These are phyloP conservation scores for Drosophila paulistorum DNA, from an alignment of 1,140 invertebrate species.

Conservation along the genomic window DNA sequence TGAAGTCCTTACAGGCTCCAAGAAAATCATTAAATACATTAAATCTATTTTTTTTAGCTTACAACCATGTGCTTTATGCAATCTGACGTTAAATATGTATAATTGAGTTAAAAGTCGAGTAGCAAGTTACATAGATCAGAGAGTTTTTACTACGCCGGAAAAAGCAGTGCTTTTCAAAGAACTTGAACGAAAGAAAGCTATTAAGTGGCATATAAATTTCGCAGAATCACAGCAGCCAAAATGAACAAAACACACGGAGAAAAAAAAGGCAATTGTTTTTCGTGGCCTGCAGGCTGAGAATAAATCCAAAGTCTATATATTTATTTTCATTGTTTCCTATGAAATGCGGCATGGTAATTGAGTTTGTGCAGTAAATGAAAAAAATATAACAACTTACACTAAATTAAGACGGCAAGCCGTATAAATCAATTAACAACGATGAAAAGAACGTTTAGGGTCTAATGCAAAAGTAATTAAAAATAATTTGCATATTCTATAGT, in stretches of 20 bases:
- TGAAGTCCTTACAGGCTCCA: no score
- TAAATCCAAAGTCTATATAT: background rate
- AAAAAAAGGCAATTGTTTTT: background rate
- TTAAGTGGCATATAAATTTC: conserved; percentile 71
- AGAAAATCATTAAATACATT: no score
- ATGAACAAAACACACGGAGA: conserved; percentile 19
- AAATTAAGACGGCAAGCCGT: no score
- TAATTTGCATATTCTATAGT: background rate
- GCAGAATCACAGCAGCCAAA: conserved; percentile 24
- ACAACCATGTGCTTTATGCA: no score
- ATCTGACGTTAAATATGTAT: no score
- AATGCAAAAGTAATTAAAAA: background rate
- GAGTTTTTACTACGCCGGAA: no score
- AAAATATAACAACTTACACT: background rate
- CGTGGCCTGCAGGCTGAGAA: background rate
- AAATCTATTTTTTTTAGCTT: no score
- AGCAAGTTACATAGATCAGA: no score
- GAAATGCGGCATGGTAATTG: background rate
- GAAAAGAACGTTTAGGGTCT: background rate
- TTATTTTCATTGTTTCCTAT: background rate
- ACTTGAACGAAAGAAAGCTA: conserved; percentile 51
- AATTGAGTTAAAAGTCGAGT: no score
- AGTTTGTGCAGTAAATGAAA: background rate
- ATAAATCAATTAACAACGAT: no score
- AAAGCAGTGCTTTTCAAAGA: no score